Base-by-base conservation (phyloP, 2,113 vertebrate species). In the Paradisaea rubra region DNA sequence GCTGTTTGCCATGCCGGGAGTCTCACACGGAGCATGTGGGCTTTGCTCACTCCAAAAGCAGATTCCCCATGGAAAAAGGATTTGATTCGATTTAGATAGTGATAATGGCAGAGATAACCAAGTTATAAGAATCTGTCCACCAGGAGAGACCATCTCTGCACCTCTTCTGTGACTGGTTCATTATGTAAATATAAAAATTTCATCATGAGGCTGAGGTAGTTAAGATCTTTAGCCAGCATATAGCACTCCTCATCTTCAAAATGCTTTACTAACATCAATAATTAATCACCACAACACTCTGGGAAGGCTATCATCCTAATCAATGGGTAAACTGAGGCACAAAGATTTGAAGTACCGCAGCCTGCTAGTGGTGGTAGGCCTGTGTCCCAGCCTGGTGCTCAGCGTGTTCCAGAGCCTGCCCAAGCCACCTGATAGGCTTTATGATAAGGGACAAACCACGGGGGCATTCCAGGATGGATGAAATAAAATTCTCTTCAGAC, bases 1-100 rank as follows among this genome's bases (percentile, higher is more conserved):
- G 98, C 97, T 70, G 77, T 41, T 79, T 97, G 98, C 98, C 98
- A 98, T 89, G 80, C 77, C 7, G 7, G 68, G 86, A 92, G 86
- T 63, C 96, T 96, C 95, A 93, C 93, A 94, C n/a, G 86, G 79
- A 94, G 84, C 81, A 6, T 60, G 81, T 50, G 69, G 78, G 78
- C 80, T 92, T 35, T 71, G 83, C 81, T 71, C 68, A 18, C 89
- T 95, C 86, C 49, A 42, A 42, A 59, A 72, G 86, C 79, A 91
- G 52, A 81, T 85, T 89, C 93, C 64, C 63, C 18, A 18, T 21
- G 66, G 57, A 88, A 94, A 82, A 87, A 64, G 20, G 66, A 86
- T 56, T 78, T 65, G 53, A 94, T 90, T 79, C 1, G 3, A 85
- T 78, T 84, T 76, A 84, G 80, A 71, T 60, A 86, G 49, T 25